Base-by-base conservation (phyloP, 2,888 invertebrate species). In the Hermodice carunculata region DNA sequence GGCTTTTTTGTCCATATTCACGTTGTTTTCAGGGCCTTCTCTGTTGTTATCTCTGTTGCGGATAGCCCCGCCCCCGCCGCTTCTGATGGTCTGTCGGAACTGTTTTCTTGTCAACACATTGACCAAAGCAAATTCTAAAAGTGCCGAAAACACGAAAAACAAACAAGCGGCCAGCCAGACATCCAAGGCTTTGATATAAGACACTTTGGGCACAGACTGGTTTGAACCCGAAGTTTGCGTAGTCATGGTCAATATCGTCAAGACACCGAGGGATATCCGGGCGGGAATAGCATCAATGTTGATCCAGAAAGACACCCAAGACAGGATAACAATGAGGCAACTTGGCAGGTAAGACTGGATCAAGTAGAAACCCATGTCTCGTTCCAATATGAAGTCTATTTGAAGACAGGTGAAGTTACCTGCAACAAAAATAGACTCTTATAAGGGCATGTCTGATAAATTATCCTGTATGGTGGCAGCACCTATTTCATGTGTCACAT, bases 321-420 rank as follows among this genome's bases (percentile, higher is more conserved):
- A 80, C 54, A 83, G 80, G 29, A 83, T 82, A 24, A 84, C 74
- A 57, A 82, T 81, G n/a, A 83, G 69, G 11, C 78, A 77, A 8
- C 81, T 80, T 2, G 83, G 83, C 40, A 83, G 79, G 66, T 85
- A 83, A 56, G 84, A 83, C 73, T 83, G 83, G 48, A 83, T 83
- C 37, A 83, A 69, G 67, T 82, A 84, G 67, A 82, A 83, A 11
- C 83, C 84, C 40, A 83, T 78, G 54, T 84, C 82, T 28, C 83
- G 56, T 56, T 80, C 73, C 66, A 83, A 81, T 22, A 74, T 70
- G 66, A 83, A 67, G 44, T 54, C 44, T n/a, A 65, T 48, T 57
- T 64, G 42, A 11, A 67, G 56, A 29, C 67, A 67, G 24, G 67
- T 34, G 44, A 68, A 68, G 3, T 46, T 29, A 2, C 68, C 68